These are phyloP conservation scores for Myiozetetes cayanensis DNA, from an alignment of 2,113 vertebrate species.

Conservation along the genomic window DNA sequence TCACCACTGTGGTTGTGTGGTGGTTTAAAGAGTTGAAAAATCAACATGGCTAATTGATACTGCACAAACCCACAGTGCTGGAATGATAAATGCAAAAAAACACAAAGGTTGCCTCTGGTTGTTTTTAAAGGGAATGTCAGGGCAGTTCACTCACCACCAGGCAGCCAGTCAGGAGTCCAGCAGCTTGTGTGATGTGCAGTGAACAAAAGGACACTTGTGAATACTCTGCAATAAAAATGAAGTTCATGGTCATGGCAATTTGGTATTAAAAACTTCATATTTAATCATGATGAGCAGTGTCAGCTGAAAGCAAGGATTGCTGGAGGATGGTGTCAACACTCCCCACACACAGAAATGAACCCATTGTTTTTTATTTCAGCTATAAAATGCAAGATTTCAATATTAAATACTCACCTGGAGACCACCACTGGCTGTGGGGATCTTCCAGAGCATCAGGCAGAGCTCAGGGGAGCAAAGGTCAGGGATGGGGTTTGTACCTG, in stretches of 20 bases:
- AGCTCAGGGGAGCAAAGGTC: background rate
- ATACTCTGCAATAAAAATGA: background rate
- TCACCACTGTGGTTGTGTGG: background rate
- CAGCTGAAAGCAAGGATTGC: background rate
- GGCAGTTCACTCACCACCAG: background rate
- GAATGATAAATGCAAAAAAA: background rate
- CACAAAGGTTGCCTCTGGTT: background rate
- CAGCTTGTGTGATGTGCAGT: background rate
- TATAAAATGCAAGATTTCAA: background rate
- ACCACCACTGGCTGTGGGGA: background rate
- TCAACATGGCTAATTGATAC: constrained; percentile 42
- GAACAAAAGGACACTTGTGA: constrained; percentile 9
- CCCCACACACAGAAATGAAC: background rate
- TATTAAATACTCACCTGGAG: background rate
- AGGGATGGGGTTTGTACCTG: background rate
- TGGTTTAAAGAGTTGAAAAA: background rate
- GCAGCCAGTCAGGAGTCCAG: background rate
- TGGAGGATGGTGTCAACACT: background rate
- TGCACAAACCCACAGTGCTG: background rate
- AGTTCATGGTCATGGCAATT: constrained; percentile 26
- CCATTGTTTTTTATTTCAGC: background rate
- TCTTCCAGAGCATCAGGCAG: background rate
- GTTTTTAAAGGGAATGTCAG: background rate
- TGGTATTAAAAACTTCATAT: background rate
- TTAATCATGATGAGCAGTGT: background rate